phyloP scores from a whole-genome alignment of 1,140 invertebrate species.

The Aethina tumida region DNA sequence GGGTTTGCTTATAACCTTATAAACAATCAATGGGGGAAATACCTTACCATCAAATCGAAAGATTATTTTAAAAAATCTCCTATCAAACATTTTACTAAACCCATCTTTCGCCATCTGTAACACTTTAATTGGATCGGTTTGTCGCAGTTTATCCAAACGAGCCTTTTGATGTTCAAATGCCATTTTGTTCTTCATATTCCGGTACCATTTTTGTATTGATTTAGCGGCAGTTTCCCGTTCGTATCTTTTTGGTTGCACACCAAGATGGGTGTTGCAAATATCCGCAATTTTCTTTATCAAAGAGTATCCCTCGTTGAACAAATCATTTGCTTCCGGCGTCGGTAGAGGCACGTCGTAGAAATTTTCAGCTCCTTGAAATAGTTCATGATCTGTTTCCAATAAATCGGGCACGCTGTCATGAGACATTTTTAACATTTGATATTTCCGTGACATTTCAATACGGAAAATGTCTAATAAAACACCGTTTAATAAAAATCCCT shows the following conservation, averaged over 20 bases:
- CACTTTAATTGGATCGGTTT: constrained; percentile 11
- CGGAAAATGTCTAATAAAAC: too few relatives aligned
- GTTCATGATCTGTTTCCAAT: constrained; percentile 6
- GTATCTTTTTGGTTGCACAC: background rate
- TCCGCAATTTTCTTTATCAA: too few relatives aligned
- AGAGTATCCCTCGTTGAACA: background rate
- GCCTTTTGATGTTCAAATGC: constrained; percentile 13
- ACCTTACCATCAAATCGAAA: constrained; percentile 14
- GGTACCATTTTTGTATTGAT: constrained; percentile 13
- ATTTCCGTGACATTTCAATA: background rate
- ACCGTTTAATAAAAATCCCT: too few relatives aligned
- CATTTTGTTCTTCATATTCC: constrained; percentile 7
- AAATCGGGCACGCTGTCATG: constrained; percentile 7
- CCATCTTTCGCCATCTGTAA: constrained; percentile 10
- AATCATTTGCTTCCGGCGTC: background rate
- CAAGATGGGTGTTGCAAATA: background rate
- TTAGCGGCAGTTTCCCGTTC: constrained; percentile 5
- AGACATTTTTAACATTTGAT: constrained; percentile 7
- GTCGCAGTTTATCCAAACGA: constrained; percentile 3
- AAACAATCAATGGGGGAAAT: constrained; percentile 18
- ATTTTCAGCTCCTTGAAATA: background rate
- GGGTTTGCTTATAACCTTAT: constrained; percentile 11
- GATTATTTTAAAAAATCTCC: constrained; percentile 7
- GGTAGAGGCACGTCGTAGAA: background rate
- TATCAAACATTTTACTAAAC: constrained; percentile 13